phyloP scores from a whole-genome alignment of 1,140 invertebrate genomes.

The Heliconius hermathena region DNA sequence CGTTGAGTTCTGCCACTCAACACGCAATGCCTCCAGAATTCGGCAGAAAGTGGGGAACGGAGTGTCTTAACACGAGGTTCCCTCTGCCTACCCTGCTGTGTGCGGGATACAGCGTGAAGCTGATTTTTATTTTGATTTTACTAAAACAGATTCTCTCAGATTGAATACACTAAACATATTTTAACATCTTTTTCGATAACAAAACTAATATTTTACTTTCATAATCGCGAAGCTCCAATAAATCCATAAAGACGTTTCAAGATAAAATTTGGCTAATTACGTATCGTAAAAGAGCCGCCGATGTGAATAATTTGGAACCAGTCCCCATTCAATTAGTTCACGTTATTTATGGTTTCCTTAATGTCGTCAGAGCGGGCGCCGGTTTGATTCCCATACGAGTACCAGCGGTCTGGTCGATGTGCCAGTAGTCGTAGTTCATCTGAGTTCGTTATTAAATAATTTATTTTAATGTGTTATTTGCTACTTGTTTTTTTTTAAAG shows the following conservation, averaged over 20 bases:
- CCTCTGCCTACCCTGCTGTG: no score
- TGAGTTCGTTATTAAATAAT: neutral
- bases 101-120: no score
- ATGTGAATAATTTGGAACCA: slow-evolving; percentile 28
- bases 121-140: no score
- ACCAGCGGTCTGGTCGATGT: slow-evolving; percentile 2
- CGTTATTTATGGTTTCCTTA: slow-evolving; percentile 37
- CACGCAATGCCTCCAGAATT: no score
- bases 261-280: slow-evolving; percentile 35
- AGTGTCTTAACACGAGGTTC: no score
- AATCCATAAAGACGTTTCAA: slow-evolving; percentile 14
- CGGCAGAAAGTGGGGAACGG: no score
- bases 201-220: slow-evolving; percentile 17
- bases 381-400: slow-evolving; percentile 25
- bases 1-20: no score
- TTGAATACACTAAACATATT: neutral
- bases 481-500: neutral
- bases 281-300: slow-evolving; percentile 36
- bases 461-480: neutral
- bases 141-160: no score
- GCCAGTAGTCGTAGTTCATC: slow-evolving; percentile 20
- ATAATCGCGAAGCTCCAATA: slow-evolving; percentile 18
- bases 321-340: slow-evolving; percentile 32
- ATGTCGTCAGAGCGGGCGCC: slow-evolving; percentile 15
- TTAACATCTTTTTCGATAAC: neutral